phyloP scores from a whole-genome alignment of 1,140 invertebrate genomes.

The Aphelenchoides fujianensis region DNA sequence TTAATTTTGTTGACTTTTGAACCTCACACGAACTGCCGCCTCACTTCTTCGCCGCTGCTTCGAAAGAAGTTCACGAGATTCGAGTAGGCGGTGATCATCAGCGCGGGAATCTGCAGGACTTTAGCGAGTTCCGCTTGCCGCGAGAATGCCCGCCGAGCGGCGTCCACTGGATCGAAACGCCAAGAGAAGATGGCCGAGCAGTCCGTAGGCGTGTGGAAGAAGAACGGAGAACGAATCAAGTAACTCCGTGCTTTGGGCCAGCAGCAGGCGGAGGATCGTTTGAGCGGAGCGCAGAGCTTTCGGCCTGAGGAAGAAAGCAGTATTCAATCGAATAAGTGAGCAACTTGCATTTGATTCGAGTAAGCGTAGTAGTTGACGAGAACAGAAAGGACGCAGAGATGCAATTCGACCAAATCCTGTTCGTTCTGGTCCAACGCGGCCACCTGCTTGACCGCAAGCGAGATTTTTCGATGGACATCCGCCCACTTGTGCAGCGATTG shows the following conservation, averaged over 20 bases:
- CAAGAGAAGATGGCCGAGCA: conserved; percentile 5
- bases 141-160: neutral
- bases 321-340: conserved; percentile 1
- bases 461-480: neutral
- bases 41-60: conserved; percentile 1
- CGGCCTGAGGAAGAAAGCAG: neutral
- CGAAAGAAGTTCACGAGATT: neutral
- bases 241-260: neutral
- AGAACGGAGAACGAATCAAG: neutral
- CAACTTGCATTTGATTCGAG: neutral
- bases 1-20: conserved; percentile 2
- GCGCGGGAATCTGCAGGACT: neutral
- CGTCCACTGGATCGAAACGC: neutral
- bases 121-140: neutral
- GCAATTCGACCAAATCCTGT: neutral
- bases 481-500: neutral
- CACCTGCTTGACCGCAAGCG: neutral
- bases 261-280: neutral
- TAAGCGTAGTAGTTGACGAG: neutral
- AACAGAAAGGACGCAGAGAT: neutral
- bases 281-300: neutral
- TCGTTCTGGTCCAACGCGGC: neutral
- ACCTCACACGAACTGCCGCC: neutral
- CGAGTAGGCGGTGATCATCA: neutral
- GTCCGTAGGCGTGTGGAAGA: neutral